Evolutionary conservation across 2,888 invertebrate species (phyloP), one percentile per base, ranked within the genome.

Genomic region (Yponomeuta malinellus): DNA sequence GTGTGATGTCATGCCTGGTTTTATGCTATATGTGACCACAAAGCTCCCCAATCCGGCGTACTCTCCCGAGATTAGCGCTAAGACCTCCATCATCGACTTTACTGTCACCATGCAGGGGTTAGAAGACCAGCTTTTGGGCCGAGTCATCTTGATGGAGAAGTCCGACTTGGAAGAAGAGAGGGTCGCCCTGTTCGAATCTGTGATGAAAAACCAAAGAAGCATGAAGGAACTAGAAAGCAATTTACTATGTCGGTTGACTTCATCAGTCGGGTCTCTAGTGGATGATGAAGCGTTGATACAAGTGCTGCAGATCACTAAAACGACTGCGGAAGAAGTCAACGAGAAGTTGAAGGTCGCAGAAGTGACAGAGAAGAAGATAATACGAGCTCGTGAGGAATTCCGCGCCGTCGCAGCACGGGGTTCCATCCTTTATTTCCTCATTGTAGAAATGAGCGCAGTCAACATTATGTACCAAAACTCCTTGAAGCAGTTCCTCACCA

Each of bases 391-490:
- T 72, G 98, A 99, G 89, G 98, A 99, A 84, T 99, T 98, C 83
- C 94, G 98, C 75, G 97, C 98, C 0, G 98, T 99, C 0, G 99
- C 99, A 2, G 96, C 97, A 0, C 93, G 98, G 76, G 98, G 98
- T 23, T 98, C 98, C 0, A 98, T 98, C 72, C 90, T 99, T 1
- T 99, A 99, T 82, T 99, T 99, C 83, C 93, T 99, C 64, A 98
- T 99, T 73, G 98, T 98, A 0, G 98, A 99, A 91, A 98, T 99
- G 98, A 97, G 97, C 79, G 96, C 97, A 81, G 98, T 99, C 0
- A 98, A 98, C 82, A 94, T 95, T 10, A 99, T 99, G 98, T 99
- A 99, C 82, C 99, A 99, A 86, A 98, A 98, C 77, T 98, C 98
- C 0, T 90, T 99, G 70, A 97, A 97, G 81, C 98, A 99, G 84